Base-by-base conservation (phyloP, 2,888 invertebrate genomes). In the Acanthosepion pharaonis region DNA sequence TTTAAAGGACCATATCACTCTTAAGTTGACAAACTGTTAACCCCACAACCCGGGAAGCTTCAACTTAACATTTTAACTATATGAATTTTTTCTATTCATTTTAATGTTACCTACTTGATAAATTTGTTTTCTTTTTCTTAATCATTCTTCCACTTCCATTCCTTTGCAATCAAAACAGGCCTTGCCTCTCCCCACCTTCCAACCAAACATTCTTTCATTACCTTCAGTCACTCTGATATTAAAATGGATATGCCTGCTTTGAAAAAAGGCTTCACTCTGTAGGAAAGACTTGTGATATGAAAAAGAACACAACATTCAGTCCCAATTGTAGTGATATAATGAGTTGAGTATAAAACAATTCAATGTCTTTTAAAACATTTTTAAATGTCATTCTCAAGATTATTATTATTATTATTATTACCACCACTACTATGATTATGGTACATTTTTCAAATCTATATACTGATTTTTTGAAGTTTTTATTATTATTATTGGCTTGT, bases 91-190 rank as follows among this genome's bases (percentile, higher is more conserved):
- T 33, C 6, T 6, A 11, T n/a, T 78, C 5, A 78, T 33, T n/a
- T 33, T 18, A n/a, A 11, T 33, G n/a, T 78, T 78, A 78, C n/a
- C 11, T 15, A 33, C n/a, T 33, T n/a, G 11, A 33, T 78, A 15
- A 78, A 33, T n/a, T n/a, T 11, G 2, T 33, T 78, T 9, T 78
- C 18, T 78, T 15, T n/a, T 33, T 28, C n/a, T 78, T 78, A 23
- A 23, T 59, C 20, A 15, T 55, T 18, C 78, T 78, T n/a, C 78
- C 78, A 78, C 11, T 33, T 78, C n/a, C n/a, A 78, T 78, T 78
- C 78, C 78, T 78, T 78, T 78, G 78, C 78, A 78, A n/a, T 78
- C n/a, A 78, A 78, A 78, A 78, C n/a, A 78, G n/a, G n/a, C n/a
- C 78, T 78, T 78, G n/a, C n/a, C n/a, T 33, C 11, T 33, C 18